Percentiles rank a stretch among this genome's conserved stretches.
phyloP scores from a whole-genome alignment of 2,113 vertebrate genomes.

The Cichladusa arquata region DNA sequence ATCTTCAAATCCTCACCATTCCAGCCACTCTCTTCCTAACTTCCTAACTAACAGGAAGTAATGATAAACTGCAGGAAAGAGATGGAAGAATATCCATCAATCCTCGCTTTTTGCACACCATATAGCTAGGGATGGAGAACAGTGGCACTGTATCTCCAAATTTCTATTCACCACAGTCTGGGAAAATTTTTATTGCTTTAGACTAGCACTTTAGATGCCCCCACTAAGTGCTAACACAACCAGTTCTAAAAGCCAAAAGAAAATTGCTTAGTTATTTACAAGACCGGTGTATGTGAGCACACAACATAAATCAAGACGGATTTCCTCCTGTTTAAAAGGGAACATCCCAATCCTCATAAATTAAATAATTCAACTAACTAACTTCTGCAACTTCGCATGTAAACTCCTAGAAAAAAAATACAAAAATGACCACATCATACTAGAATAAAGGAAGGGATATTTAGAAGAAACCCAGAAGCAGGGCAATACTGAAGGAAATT shows the following conservation, averaged over 20 bases:
- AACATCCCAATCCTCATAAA: neutral
- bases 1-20: neutral
- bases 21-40: neutral
- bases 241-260: neutral
- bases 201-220: neutral
- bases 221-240: neutral
- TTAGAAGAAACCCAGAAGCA: neutral
- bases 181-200: neutral
- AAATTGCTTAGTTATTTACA: neutral
- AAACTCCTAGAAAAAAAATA: neutral
- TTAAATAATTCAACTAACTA: neutral
- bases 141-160: neutral
- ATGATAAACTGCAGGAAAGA: neutral
- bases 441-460: neutral
- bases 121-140: neutral
- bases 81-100: neutral
- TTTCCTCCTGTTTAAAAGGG: neutral
- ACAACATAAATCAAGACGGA: neutral
- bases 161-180: neutral
- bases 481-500: neutral
- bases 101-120: neutral
- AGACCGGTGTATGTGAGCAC: neutral
- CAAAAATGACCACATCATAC: neutral
- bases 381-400: neutral
- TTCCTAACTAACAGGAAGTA: neutral